These are phyloP conservation scores for Megalopta genalis DNA, from an alignment of 1,140 invertebrate genomes.

Conservation along the genomic window DNA sequence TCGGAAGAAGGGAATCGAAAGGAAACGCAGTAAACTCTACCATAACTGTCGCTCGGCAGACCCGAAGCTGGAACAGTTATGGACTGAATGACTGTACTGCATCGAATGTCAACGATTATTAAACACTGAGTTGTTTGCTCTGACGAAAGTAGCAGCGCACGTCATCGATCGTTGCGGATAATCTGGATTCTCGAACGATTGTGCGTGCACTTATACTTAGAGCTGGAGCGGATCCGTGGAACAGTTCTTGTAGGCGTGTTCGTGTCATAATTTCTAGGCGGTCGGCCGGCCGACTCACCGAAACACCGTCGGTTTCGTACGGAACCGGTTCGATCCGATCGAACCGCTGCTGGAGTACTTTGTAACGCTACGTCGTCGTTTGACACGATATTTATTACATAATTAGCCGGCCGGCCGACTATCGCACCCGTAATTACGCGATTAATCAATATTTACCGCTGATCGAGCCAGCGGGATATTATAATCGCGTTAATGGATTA, in stretches of 20 bases:
- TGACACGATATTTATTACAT: conserved; percentile 21
- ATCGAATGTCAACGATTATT: no score
- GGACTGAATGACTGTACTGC: no score
- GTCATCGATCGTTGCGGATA: conserved; percentile 36
- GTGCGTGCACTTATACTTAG: neutral
- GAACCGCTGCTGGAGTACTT: neutral
- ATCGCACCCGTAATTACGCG: neutral
- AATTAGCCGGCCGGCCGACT: conserved; percentile 1
- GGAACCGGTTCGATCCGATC: conserved; percentile 47
- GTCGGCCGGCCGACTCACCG: conserved; percentile 20
- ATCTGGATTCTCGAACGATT: conserved; percentile 33
- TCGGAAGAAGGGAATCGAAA: no score
- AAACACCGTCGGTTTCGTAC: conserved; percentile 45
- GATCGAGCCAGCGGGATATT: conserved; percentile 12
- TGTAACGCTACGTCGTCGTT: conserved; percentile 18
- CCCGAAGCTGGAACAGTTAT: no score
- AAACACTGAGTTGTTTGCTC: neutral
- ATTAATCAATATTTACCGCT: conserved; percentile 27
- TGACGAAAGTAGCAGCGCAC: neutral
- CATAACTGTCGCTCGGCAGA: no score
- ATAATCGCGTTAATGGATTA: conserved; percentile 19
- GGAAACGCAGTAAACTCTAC: no score
- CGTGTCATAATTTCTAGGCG: conserved; percentile 20
- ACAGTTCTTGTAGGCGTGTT: conserved; percentile 29
- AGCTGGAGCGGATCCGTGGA: conserved; percentile 2